phyloP scores from a whole-genome alignment of 2,113 vertebrate species.

The Tychaedon coryphoeus region DNA sequence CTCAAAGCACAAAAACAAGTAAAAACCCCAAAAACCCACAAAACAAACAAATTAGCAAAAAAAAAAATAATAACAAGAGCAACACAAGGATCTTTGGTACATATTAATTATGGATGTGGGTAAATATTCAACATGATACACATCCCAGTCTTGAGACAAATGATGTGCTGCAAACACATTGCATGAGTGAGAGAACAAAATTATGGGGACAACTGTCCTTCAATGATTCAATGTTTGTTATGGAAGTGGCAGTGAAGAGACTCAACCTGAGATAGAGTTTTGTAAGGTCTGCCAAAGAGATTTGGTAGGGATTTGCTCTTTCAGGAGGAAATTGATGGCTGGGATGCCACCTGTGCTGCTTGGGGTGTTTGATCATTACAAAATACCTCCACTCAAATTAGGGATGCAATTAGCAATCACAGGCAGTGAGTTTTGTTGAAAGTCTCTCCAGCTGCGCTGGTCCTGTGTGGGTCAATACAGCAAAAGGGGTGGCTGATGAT shows the following conservation, averaged over 20 bases:
- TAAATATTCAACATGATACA: neutral
- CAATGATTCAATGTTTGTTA: neutral
- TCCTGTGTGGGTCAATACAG: neutral
- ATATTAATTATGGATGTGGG: neutral
- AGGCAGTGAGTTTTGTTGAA: neutral
- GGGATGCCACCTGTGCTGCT: neutral
- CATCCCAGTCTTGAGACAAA: neutral
- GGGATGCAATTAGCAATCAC: neutral
- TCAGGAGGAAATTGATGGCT: neutral
- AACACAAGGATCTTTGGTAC: neutral
- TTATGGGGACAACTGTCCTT: neutral
- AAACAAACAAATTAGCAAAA: neutral
- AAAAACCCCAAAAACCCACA: accelerated
- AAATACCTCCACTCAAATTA: neutral
- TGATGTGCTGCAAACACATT: neutral
- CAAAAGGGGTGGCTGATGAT: neutral
- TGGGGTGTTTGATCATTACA: neutral
- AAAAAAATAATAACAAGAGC: neutral
- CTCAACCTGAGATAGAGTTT: neutral
- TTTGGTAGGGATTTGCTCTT: neutral
- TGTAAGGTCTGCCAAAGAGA: neutral
- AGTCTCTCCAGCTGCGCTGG: neutral
- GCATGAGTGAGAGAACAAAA: neutral
- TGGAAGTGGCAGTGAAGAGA: neutral
- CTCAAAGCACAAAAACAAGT: neutral